Percentiles rank a stretch among this genome's conserved stretches.
These are phyloP conservation scores for Prinia subflava DNA, from an alignment of 2,113 vertebrate species.

Conservation along the genomic window DNA sequence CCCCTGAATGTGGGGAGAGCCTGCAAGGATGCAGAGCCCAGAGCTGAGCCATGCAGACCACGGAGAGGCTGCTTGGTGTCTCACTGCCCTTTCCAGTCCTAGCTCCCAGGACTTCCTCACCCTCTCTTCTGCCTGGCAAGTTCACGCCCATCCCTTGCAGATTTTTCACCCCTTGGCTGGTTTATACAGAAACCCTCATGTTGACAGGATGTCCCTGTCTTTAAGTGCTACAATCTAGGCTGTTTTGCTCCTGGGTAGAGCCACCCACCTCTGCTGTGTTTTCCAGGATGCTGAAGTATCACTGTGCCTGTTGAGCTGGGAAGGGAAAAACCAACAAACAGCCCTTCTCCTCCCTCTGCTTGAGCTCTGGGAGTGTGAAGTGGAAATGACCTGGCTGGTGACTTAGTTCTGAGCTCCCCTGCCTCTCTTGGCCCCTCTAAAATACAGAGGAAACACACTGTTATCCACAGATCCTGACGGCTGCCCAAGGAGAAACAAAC, in stretches of 20 bases:
- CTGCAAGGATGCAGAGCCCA: not conserved
- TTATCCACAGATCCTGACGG: not conserved
- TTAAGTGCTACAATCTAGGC: not conserved
- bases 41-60: not conserved
- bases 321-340: slow-evolving; percentile 15
- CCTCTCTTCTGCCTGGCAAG: not conserved
- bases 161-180: not conserved
- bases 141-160: not conserved
- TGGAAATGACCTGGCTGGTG: slow-evolving; percentile 24
- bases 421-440: not conserved
- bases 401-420: not conserved
- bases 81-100: not conserved
- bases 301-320: not conserved
- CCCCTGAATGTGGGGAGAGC: not conserved
- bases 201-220: not conserved
- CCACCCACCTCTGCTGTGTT: not conserved
- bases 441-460: not conserved
- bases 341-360: not conserved
- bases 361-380: not conserved
- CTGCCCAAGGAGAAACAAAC: not conserved
- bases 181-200: not conserved
- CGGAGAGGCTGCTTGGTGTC: not conserved
- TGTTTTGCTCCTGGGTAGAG: not conserved
- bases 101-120: not conserved
- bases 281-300: not conserved